Evolutionary conservation across 2,888 invertebrate species (phyloP).

Genomic region (Hyalella azteca): DNA sequence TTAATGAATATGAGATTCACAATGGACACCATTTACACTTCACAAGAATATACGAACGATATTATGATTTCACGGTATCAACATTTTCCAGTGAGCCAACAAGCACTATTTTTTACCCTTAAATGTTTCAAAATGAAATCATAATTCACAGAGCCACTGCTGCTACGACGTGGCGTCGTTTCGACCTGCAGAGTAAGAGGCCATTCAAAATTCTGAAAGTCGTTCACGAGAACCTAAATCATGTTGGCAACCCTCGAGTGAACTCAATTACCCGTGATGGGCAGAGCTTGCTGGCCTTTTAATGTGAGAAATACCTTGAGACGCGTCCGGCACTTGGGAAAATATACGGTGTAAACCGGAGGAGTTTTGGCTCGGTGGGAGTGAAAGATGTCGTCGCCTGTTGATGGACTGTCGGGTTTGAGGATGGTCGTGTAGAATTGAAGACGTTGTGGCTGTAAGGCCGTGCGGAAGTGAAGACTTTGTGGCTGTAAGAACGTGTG

Average conservation of each 20-base stretch:
- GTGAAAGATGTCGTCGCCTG: slow-evolving; percentile 1
- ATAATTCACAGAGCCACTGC: too few relatives aligned
- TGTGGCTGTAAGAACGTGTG: too few relatives aligned
- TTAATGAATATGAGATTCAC: too few relatives aligned
- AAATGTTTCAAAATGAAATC: too few relatives aligned
- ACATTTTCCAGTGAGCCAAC: too few relatives aligned
- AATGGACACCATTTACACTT: too few relatives aligned
- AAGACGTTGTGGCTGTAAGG: too few relatives aligned
- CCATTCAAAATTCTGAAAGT: slow-evolving; percentile 10
- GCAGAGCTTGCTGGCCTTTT: slow-evolving; percentile 17
- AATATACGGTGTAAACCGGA: slow-evolving; percentile 8
- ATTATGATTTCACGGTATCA: too few relatives aligned
- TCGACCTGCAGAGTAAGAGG: not conserved
- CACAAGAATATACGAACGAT: too few relatives aligned
- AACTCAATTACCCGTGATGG: slow-evolving; percentile 35
- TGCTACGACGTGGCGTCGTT: not conserved
- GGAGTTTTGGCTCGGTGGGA: not conserved
- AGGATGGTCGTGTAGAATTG: not conserved
- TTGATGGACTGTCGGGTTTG: not conserved
- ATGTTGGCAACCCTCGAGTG: slow-evolving; percentile 20
- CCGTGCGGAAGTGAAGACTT: too few relatives aligned
- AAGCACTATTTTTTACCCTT: too few relatives aligned
- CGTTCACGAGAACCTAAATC: slow-evolving; percentile 13
- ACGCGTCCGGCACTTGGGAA: not conserved
- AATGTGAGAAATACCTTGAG: slow-evolving; percentile 17